Evolutionary conservation across 2,888 invertebrate species (phyloP), one percentile per base, ranked within the genome.

Genomic region (Spicauda simplicius): DNA sequence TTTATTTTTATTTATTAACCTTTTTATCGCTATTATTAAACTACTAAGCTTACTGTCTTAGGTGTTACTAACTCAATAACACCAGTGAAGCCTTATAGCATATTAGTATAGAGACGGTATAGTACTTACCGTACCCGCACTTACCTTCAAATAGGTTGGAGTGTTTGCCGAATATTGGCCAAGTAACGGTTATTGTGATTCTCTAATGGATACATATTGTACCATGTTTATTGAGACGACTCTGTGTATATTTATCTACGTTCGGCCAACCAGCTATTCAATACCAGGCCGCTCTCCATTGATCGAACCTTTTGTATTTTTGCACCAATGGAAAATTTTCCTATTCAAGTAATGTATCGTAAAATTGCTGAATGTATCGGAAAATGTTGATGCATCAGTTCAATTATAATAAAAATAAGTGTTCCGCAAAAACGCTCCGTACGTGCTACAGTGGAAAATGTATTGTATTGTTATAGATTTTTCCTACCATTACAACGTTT

Each of bases 201-300:
- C 33, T 56, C 63, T 64, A 64, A 64, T 64, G 63, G 63, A 56
- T 63, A 55, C 56, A 50, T 18, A 56, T 64, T 64, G 56, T 33
- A 56, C 56, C 4, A n/a, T 56, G 50, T 56, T 48, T 64, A n/a
- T 50, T n/a, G 25, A 64, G 18, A 45, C 30, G 30, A 16, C 48
- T 33, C 48, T 20, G 48, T 64, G 33, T 48, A 64, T 64, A 56
- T 64, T 64, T 63, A 48, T 55, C 11, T 19, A 63, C 48, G 63
- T 56, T 48, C 56, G n/a, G 55, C n/a, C 8, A 20, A 59, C 18
- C 57, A 41, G n/a, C n/a, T n/a, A 12, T 37, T 56, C 18, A 56
- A 37, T 56, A 56, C 33, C 18, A 10, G 25, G 25, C 25, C 25
- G 25, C 12, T 41, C 12, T 14, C 41, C 5, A 41, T 14, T 41